A percentile compares a stretch with the other conserved stretches of the same genome.
These are phyloP conservation scores for Epinephelus fuscoguttatus DNA, from an alignment of 2,113 vertebrate genomes.

Conservation along the genomic window DNA sequence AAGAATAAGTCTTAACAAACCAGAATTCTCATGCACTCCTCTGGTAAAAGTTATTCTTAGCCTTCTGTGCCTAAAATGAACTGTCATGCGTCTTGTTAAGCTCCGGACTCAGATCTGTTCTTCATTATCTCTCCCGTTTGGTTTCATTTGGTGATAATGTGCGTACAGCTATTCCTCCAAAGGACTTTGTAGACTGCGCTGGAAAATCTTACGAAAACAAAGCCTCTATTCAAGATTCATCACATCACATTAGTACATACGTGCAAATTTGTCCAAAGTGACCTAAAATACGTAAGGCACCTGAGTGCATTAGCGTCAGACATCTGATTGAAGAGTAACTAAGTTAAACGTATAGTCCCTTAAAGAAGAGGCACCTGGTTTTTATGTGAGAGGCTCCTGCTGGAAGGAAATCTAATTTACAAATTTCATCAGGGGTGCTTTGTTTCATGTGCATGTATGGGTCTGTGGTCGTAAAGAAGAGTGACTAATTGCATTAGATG, in stretches of 20 bases:
- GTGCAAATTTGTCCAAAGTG: not conserved
- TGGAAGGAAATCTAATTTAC: slow-evolving; percentile 47
- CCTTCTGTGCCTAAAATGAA: not conserved
- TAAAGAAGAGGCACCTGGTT: not conserved
- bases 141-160: slow-evolving; percentile 6
- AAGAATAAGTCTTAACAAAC: not conserved
- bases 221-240: too few species aligned
- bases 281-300: not conserved
- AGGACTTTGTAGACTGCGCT: not conserved
- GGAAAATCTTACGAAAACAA: not conserved
- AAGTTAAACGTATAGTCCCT: slow-evolving; percentile 16
- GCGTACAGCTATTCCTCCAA: not conserved
- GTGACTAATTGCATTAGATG: slow-evolving; percentile 1
- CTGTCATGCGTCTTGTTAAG: not conserved
- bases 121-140: not conserved
- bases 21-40: not conserved
- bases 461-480: not conserved
- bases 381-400: slow-evolving; percentile 9
- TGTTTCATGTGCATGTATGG: not conserved
- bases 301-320: not conserved
- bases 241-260: not conserved
- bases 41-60: not conserved
- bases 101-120: slow-evolving; percentile 13
- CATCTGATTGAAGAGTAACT: not conserved
- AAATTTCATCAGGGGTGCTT: slow-evolving; percentile 30